Base-by-base conservation (phyloP, 2,888 invertebrate genomes). In the Polydrusus pterygomalis region DNA sequence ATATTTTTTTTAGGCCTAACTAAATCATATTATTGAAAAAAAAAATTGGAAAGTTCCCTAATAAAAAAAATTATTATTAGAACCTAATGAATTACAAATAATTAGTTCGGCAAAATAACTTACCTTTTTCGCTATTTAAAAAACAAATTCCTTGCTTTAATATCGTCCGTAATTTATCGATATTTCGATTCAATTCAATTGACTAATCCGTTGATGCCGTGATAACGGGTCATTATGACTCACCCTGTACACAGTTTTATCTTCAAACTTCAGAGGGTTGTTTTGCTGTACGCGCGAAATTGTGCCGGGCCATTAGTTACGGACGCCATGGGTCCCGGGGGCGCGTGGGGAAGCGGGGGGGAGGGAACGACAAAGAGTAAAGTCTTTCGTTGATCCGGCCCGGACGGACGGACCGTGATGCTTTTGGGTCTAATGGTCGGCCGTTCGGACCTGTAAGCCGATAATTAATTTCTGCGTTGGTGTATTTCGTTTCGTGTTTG, bases 241-340 rank as follows among this genome's bases (percentile, higher is more conserved):
- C 67, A 67, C 38, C 49, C 54, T 40, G 51, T 67, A 67, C 20
- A 34, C 67, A 54, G 49, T 67, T 67, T 67, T 67, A 67, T 67
- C 49, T 65, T 17, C 49, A 8, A 47, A 49, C 65, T 65, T 34
- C 67, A 67, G 70, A 63, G 70, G 70, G 70, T 71, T 71, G 63
- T 71, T 71, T 71, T 63, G 63, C 63, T 63, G 38, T 64, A 62
- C 70, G 63, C 63, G 65, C 65, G 72, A 65, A 72, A 72, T 56
- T 65, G 54, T 72, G 72, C 72, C 65, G 72, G 72, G 58, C 72
- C 72, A 72, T 72, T 72, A 72, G 72, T 72, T 65, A 72, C 64
- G 43, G 40, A 40, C 70, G 63, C 20, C 49, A 45, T 25, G 51
- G 67, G 54, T 38, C 47, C 38, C 38, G 13, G 45, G 65, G 64